Conservation (phyloP, 2,888 invertebrate species). For the Rhagium mordax region DNA sequence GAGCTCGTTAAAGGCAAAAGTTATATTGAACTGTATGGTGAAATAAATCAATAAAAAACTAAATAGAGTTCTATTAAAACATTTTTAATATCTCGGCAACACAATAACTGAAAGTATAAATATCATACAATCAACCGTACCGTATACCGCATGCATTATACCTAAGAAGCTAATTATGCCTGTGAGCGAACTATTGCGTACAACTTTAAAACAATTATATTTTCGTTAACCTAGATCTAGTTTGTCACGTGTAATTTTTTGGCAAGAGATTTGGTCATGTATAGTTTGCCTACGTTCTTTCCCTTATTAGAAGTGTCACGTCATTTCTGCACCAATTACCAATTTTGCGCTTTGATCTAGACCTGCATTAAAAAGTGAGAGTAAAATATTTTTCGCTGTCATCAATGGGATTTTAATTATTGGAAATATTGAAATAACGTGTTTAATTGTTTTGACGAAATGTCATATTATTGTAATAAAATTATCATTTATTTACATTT, state of each 20-base stretch:
- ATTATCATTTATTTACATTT: not conserved
- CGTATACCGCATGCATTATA: not conserved
- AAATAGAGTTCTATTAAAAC: not conserved
- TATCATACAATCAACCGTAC: not conserved
- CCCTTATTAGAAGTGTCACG: not conserved
- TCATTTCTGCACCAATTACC: not conserved
- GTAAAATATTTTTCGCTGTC: not conserved
- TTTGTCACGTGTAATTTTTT: constrained; percentile 41
- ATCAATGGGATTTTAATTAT: not conserved
- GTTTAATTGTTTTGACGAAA: not conserved
- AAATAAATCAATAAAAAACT: not conserved
- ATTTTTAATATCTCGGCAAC: not conserved
- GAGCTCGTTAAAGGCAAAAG: not conserved
- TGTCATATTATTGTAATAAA: not conserved
- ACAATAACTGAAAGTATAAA: constrained; percentile 14
- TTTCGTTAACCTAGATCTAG: constrained; percentile 42
- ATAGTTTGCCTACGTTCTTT: constrained; percentile 2
- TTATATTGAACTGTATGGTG: not conserved
- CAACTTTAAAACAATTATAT: constrained; percentile 32
- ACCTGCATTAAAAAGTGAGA: not conserved
- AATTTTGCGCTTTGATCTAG: not conserved
- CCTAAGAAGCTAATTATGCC: constrained; percentile 11
- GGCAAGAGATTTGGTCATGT: constrained; percentile 33
- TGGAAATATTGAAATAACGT: not conserved
- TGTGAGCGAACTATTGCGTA: constrained; percentile 25